Evolutionary conservation across 2,113 vertebrate genomes (phyloP).

Genomic region (Heterotilapia buettikoferi): DNA sequence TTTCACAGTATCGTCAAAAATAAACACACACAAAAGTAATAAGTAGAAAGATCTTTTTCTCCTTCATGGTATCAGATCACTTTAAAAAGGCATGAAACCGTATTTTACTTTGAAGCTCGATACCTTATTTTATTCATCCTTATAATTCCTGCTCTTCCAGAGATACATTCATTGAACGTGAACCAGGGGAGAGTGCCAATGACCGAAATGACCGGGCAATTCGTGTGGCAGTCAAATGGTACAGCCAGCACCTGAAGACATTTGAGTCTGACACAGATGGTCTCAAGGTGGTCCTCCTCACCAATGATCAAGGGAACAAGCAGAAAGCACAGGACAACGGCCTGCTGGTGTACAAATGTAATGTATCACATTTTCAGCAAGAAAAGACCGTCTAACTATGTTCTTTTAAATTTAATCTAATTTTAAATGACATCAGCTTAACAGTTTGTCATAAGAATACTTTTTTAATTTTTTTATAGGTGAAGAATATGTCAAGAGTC

Average conservation of each 20-base stretch:
- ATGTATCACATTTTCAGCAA: conserved; percentile 3
- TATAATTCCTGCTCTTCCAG: conserved; percentile 57
- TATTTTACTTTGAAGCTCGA: fast-evolving
- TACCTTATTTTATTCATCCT: not conserved
- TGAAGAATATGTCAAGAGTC: conserved; percentile 93
- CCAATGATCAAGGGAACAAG: conserved; percentile 88
- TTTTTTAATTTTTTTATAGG: conserved; percentile 63
- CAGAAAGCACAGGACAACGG: conserved; percentile 84
- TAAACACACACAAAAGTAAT: not conserved
- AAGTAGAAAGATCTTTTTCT: not conserved
- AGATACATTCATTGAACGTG: conserved; percentile 88
- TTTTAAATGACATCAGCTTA: not conserved
- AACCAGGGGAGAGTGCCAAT: conserved; percentile 87
- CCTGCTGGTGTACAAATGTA: conserved; percentile 87
- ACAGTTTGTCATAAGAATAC: not conserved
- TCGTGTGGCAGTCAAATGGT: conserved; percentile 88
- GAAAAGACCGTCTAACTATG: not conserved
- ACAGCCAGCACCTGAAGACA: conserved; percentile 81
- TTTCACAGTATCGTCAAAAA: not conserved
- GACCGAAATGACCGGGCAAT: conserved; percentile 96
- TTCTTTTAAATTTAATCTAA: not conserved
- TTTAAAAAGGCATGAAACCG: fast-evolving
- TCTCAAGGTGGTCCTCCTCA: conserved; percentile 85
- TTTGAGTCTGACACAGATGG: conserved; percentile 47
- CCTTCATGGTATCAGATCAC: not conserved